These are phyloP conservation scores for Coelopa pilipes DNA, from an alignment of 2,888 invertebrate species.

Conservation along the genomic window DNA sequence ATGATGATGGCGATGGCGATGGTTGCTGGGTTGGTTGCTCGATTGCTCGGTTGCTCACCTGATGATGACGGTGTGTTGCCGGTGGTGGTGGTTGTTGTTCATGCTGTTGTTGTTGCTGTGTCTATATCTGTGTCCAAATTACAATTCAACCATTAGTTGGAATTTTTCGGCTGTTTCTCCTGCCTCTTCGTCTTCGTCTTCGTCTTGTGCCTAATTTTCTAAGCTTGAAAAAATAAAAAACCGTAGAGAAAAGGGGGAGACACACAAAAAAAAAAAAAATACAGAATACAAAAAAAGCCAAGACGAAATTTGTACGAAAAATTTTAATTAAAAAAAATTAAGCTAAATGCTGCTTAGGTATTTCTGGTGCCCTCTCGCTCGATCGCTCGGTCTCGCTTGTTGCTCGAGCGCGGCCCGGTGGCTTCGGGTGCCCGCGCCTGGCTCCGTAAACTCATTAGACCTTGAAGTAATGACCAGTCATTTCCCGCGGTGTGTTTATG, in stretches of 20 bases:
- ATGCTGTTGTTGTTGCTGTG: not conserved
- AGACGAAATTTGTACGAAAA: conserved; percentile 9
- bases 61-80: not conserved
- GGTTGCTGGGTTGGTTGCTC: not conserved
- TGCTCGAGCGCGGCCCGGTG: not conserved
- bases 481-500: conserved; percentile 20
- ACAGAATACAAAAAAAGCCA: no score
- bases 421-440: not conserved
- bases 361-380: not conserved
- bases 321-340: conserved; percentile 1
- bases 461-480: conserved; percentile 29
- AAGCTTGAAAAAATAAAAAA: not conserved
- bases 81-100: conserved; percentile 5
- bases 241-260: no score
- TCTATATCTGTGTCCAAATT: not conserved
- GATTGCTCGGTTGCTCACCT: not conserved
- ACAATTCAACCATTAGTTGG: conserved; percentile 3
- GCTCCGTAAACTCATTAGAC: conserved; percentile 29
- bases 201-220: not conserved
- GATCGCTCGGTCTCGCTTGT: no score
- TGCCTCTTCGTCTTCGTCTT: not conserved
- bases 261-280: no score
- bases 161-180: conserved; percentile 8
- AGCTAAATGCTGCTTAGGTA: conserved; percentile 9
- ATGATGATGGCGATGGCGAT: not conserved